Percentiles rank a stretch among this genome's conserved stretches.
Evolutionary conservation across 2,797 vertebrate genomes (phyloP).

Genomic region (Hephaestus fuliginosus): DNA sequence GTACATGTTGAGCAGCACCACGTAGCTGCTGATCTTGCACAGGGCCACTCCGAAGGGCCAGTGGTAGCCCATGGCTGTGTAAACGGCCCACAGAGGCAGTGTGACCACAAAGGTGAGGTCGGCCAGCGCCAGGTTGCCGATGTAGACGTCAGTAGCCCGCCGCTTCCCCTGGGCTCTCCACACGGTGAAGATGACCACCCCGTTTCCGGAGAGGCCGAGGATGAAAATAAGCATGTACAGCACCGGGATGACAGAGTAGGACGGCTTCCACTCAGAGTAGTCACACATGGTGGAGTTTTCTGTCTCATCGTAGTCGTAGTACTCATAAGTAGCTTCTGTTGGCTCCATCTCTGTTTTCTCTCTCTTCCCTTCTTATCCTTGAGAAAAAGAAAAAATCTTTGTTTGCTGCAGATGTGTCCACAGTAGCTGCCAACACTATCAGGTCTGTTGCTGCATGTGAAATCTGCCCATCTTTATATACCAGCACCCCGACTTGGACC

Average conservation of each 20-base stretch:
- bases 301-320: slow-evolving; percentile 78
- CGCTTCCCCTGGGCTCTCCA: slow-evolving; percentile 88
- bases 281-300: slow-evolving; percentile 83
- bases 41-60: slow-evolving; percentile 93
- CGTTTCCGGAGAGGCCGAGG: slow-evolving; percentile 91
- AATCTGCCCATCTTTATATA: slow-evolving; percentile 78
- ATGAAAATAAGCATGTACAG: slow-evolving; percentile 93
- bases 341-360: slow-evolving; percentile 56
- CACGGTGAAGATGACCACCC: slow-evolving; percentile 91
- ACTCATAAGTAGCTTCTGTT: slow-evolving; percentile 41
- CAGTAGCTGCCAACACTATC: slow-evolving; percentile 39
- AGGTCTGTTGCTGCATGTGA: slow-evolving; percentile 67
- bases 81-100: slow-evolving; percentile 94
- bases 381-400: neutral
- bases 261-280: slow-evolving; percentile 87
- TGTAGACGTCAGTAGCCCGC: slow-evolving; percentile 89
- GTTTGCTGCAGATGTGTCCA: slow-evolving; percentile 40
- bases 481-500: slow-evolving; percentile 36
- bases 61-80: slow-evolving; percentile 92
- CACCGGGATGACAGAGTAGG: slow-evolving; percentile 88
- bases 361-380: slow-evolving; percentile 20
- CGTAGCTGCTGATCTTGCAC: slow-evolving; percentile 93
- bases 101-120: slow-evolving; percentile 92
- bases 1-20: slow-evolving; percentile 94
- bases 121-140: slow-evolving; percentile 92